These are phyloP conservation scores for Dicerorhinus sumatrensis DNA, from an alignment of 2,113 vertebrate genomes.

Conservation along the genomic window DNA sequence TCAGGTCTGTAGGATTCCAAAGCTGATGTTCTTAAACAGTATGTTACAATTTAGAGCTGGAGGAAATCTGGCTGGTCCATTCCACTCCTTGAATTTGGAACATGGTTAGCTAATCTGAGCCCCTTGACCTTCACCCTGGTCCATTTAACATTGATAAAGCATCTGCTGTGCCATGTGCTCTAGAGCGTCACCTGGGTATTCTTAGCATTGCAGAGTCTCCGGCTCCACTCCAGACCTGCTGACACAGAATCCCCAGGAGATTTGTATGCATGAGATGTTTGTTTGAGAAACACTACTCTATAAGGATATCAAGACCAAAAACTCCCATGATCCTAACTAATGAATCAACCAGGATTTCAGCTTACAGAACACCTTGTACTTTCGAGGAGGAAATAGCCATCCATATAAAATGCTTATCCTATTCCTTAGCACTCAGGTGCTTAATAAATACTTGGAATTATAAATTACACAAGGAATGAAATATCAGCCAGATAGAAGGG, in stretches of 20 bases:
- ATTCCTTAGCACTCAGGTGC: not conserved
- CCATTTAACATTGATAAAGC: not conserved
- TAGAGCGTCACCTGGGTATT: not conserved
- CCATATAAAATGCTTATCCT: not conserved
- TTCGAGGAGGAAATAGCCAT: not conserved
- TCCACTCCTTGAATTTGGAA: not conserved
- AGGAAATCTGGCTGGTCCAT: not conserved
- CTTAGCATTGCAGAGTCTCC: not conserved
- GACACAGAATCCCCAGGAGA: not conserved
- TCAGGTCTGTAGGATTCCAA: not conserved
- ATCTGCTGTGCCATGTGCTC: not conserved
- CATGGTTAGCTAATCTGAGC: not conserved
- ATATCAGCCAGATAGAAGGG: not conserved
- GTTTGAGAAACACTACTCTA: not conserved
- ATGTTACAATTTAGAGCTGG: not conserved
- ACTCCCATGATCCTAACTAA: not conserved
- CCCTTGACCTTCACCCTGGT: not conserved
- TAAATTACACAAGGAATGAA: not conserved
- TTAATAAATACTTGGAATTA: not conserved
- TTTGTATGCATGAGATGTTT: not conserved
- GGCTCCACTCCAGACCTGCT: not conserved
- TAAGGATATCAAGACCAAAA: not conserved
- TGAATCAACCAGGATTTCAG: not conserved
- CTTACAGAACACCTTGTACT: not conserved
- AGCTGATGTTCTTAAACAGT: not conserved